Percentiles rank a stretch among this genome's conserved stretches.
Evolutionary conservation across 2,113 vertebrate species (phyloP).

Genomic region (Alosa alosa): DNA sequence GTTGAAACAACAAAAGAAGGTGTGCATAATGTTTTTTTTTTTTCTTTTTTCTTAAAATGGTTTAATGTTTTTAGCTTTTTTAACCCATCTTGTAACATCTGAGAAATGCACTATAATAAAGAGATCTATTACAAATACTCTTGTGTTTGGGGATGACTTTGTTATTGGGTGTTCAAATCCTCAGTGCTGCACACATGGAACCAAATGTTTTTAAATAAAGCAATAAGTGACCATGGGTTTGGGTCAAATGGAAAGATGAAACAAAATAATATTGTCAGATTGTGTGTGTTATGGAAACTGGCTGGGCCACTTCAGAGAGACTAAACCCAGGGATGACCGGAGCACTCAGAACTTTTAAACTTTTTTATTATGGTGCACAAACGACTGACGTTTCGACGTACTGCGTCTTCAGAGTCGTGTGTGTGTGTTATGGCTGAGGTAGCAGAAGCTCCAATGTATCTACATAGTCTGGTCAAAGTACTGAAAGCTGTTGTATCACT

Average conservation of each 20-base stretch:
- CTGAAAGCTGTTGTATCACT: background rate
- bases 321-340: too few species aligned
- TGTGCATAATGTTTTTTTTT: conserved; percentile 54
- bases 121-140: conserved; percentile 66
- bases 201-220: background rate
- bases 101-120: conserved; percentile 79
- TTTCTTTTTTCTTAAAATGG: conserved; percentile 47
- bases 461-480: background rate
- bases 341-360: too few species aligned
- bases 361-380: too few species aligned
- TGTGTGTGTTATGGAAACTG: background rate
- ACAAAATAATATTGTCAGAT: background rate
- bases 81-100: conserved; percentile 69
- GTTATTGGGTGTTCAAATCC: background rate
- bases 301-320: too few species aligned
- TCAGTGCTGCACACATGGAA: background rate
- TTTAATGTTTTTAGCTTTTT: conserved; percentile 54
- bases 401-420: too few species aligned
- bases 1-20: conserved; percentile 49
- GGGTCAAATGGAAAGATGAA: background rate
- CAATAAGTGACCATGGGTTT: background rate
- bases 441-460: too few species aligned
- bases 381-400: too few species aligned
- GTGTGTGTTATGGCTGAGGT: too few species aligned
- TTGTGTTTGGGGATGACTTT: background rate